Base-by-base conservation (phyloP, 2,797 vertebrate species). In the Astyanax mexicanus region DNA sequence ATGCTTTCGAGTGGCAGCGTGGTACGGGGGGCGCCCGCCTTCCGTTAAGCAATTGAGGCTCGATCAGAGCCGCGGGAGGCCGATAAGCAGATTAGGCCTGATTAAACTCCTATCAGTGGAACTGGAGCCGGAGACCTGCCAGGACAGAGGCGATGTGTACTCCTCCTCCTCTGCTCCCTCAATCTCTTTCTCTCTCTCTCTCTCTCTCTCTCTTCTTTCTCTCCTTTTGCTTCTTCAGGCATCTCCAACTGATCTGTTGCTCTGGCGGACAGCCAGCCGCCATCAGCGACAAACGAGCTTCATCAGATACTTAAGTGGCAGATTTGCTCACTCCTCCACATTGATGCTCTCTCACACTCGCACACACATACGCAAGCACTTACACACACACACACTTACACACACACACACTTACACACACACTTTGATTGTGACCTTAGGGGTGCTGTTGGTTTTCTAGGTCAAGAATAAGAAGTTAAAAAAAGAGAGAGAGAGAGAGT, bases 101-200 rank as follows among this genome's bases (percentile, higher is more conserved):
- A 94, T 95, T 95, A 94, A 94, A 93, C 88, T 91, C 83, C 84
- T 93, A 91, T 94, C 91, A 91, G 88, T 90, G 89, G 89, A 91
- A 94, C 90, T 93, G 89, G 91, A 93, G 89, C 72, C 52, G 52
- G 65, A 88, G 90, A 93, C 88, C 88, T 91, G 87, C 88, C 92
- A 91, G 90, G 91, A 91, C 89, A 93, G 88, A 88, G 77, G 58
- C 71, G 55, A 49, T 62, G 83, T 80, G 67, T 58, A 57, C 58
- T 69, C 49, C 58, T 75, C 12, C 32, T 55, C 12, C 32, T 55
- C 58, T 58, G 32, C 40, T 25, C 19, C 8, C 64, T 69, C 60
- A 57, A 49, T 54, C 55, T 55, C 72, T 72, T 75, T 55, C 49
- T 54, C 55, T 55, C 72, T 72, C 75, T 55, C 37, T 69, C 72